phyloP scores from a whole-genome alignment of 92 coral and sea anemone genomes.

The Nematostella vectensis region DNA sequence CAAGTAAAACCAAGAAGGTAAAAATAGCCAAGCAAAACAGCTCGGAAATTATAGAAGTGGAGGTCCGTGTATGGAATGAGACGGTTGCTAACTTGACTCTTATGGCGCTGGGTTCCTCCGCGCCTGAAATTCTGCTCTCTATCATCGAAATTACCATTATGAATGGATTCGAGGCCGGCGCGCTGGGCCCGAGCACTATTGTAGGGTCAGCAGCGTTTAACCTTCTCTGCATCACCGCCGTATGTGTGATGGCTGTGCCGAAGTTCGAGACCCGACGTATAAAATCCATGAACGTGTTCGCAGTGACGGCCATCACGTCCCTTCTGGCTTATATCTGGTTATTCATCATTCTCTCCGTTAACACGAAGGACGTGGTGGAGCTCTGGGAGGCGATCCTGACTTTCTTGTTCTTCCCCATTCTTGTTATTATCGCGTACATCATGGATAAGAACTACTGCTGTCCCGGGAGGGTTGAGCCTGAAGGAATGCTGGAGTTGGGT shows the following conservation, averaged over 20 bases:
- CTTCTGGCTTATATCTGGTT: slow-evolving; percentile 86
- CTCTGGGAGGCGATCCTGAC: slow-evolving; percentile 97
- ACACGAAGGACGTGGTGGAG: slow-evolving; percentile 56
- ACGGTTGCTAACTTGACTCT: slow-evolving; percentile 93
- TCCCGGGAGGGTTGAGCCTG: slow-evolving; percentile 67
- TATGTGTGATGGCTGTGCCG: slow-evolving; percentile 88
- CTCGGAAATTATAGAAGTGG: slow-evolving; percentile 61
- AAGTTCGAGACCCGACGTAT: slow-evolving; percentile 64
- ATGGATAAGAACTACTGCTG: slow-evolving; percentile 93
- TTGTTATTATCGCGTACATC: slow-evolving; percentile 84
- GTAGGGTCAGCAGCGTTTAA: slow-evolving; percentile 99
- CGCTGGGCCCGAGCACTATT: slow-evolving; percentile 93
- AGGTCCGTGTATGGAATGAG: slow-evolving; percentile 94
- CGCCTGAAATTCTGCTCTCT: slow-evolving; percentile 91
- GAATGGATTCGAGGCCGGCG: slow-evolving; percentile 75
- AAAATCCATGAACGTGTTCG: slow-evolving; percentile 85
- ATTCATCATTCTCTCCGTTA: slow-evolving; percentile 41
- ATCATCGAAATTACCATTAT: slow-evolving; percentile 82
- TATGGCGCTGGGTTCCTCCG: slow-evolving; percentile 98
- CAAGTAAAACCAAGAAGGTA: slow-evolving; percentile 90
- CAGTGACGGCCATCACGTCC: slow-evolving; percentile 73
- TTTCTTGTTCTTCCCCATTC: slow-evolving; percentile 77
- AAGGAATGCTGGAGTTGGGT: slow-evolving; percentile 79
- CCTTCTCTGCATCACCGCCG: slow-evolving; percentile 80
- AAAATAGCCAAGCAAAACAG: slow-evolving; percentile 71